These are phyloP conservation scores for Argyresthia goedartella DNA, from an alignment of 2,888 invertebrate species.

Conservation along the genomic window DNA sequence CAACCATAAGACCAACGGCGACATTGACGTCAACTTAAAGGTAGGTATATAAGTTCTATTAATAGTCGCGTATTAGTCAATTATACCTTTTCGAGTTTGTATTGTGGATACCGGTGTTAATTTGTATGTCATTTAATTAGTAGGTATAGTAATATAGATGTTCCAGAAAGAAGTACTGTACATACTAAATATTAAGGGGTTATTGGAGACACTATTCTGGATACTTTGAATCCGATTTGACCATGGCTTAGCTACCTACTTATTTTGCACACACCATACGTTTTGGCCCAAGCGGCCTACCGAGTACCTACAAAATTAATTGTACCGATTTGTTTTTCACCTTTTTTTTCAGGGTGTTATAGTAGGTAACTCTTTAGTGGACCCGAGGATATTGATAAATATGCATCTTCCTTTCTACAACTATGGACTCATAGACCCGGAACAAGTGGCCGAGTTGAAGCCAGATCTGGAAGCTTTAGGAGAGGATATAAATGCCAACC, in stretches of 20 bases:
- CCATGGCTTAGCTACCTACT: not conserved
- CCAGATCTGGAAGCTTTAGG: not conserved
- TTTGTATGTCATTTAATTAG: not conserved
- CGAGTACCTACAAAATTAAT: too few species aligned
- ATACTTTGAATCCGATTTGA: not conserved
- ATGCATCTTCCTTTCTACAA: not conserved
- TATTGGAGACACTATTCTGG: not conserved
- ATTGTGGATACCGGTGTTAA: not conserved
- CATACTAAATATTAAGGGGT: not conserved
- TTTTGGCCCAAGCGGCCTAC: too few species aligned
- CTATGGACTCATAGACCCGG: not conserved
- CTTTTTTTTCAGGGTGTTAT: not conserved
- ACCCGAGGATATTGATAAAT: not conserved
- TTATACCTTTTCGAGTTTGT: not conserved
- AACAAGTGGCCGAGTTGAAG: not conserved
- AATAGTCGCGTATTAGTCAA: not conserved
- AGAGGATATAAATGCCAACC: not conserved
- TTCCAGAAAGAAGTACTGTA: too few species aligned
- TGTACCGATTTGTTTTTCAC: too few species aligned
- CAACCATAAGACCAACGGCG: conserved; percentile 16
- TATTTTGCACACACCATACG: too few species aligned
- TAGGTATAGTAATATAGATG: too few species aligned
- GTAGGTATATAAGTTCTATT: not conserved
- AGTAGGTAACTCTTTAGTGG: not conserved
- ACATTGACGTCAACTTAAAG: conserved; percentile 16